Base-by-base conservation (phyloP, 2,113 vertebrate genomes). In the Myotis yumanensis region DNA sequence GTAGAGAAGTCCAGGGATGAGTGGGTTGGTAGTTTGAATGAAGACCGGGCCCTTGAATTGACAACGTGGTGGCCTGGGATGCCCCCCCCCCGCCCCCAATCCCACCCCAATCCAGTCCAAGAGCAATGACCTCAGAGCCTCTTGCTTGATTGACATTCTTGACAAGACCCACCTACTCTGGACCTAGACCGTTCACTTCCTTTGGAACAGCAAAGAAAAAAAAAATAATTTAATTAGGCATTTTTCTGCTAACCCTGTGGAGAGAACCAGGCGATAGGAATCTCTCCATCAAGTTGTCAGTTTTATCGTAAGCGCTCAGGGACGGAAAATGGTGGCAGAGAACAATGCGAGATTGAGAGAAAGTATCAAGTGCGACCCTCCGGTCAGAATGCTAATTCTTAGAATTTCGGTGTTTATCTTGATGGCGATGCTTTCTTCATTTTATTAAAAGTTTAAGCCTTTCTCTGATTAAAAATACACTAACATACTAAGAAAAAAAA, bases 401-500 rank as follows among this genome's bases (percentile, higher is more conserved):
- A 43, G 48, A 79, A 71, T 80, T 90, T 54, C 62, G 18, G 40
- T 54, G 82, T 95, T 91, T 89, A 80, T 96, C 92, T 88, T 77
- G 59, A 89, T 69, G 51, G 82, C 83, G 92, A 91, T 16, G 82
- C 82, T 83, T 72, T 43, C 86, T 82, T 84, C 93, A 51, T 94
- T 96, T 96, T 94, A 93, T 96, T 96, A 90, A 97, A 73, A 96
- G 96, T 96, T 89, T 12, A 48, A 89, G 89, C 57, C 68, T 68
- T 93, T 76, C 84, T 94, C 68, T 90, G 94, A 91, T 96, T 83
- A 94, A 97, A 98, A 93, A 93, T 97, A 97, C 62, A 95, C 90
- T 95, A 86, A 96, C 91, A 94, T 80, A 92, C 91, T 96, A 97
- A 98, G 96, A 85, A 96, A 98, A 97, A 97, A 93, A 72, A 77